Conservation (phyloP, 2,113 vertebrate genomes). For the Pomatostomus ruficeps region DNA sequence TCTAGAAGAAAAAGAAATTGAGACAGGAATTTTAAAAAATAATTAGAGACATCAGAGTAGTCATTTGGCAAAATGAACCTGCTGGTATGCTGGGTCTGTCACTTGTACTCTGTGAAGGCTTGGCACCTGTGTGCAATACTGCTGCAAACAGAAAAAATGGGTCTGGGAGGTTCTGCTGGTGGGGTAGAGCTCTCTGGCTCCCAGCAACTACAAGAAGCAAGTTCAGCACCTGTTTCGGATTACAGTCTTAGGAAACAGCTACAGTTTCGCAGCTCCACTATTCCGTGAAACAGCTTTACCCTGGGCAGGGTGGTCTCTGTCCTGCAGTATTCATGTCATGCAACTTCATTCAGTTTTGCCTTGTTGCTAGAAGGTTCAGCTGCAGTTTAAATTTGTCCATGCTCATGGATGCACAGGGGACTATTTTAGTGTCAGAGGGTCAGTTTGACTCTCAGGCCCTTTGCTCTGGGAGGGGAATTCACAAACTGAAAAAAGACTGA, state of each 20-base stretch:
- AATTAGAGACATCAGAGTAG: background rate
- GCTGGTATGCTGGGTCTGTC: background rate
- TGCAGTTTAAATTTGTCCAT: background rate
- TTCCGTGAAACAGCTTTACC: background rate
- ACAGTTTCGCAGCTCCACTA: background rate
- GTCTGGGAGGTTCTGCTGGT: background rate
- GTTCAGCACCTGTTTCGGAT: background rate
- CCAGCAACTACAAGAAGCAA: background rate
- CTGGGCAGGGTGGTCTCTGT: background rate
- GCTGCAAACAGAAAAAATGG: background rate
- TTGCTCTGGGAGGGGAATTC: background rate
- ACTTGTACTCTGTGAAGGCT: accelerated
- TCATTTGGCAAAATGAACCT: background rate
- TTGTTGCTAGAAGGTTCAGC: background rate
- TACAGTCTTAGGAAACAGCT: background rate
- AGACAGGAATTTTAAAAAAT: background rate
- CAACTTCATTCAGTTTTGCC: background rate
- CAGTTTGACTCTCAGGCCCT: background rate
- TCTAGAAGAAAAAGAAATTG: slow-evolving; percentile 47
- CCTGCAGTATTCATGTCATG: background rate
- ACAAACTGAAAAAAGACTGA: background rate
- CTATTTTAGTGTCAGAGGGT: background rate
- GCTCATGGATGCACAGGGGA: background rate
- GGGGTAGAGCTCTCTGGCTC: background rate
- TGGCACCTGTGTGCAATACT: background rate